These are phyloP conservation scores for Ammodramus savannarum DNA, from an alignment of 2,113 vertebrate genomes.

Conservation along the genomic window DNA sequence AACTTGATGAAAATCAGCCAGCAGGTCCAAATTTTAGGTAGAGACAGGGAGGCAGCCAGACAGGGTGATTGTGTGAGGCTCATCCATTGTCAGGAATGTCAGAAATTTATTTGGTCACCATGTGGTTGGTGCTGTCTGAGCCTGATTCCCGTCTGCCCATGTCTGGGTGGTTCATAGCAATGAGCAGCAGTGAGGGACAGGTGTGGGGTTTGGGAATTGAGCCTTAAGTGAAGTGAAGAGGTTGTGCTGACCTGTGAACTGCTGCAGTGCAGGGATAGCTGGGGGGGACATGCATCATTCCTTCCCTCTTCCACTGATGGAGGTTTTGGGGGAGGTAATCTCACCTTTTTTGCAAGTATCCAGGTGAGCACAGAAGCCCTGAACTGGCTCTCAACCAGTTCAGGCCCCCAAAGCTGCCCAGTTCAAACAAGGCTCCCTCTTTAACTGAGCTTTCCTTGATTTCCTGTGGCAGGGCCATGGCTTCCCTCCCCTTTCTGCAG, in stretches of 20 bases:
- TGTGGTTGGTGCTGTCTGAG: background rate
- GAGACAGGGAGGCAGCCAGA: background rate
- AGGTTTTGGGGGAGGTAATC: background rate
- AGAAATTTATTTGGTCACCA: background rate
- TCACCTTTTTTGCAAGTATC: background rate
- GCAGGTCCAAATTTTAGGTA: background rate
- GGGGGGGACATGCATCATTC: fast-evolving
- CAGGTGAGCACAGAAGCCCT: background rate
- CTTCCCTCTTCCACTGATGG: background rate
- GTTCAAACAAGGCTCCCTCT: background rate
- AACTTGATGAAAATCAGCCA: background rate
- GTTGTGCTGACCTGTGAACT: background rate
- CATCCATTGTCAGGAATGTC: background rate
- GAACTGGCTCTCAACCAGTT: background rate
- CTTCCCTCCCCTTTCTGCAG: background rate
- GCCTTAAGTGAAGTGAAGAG: background rate
- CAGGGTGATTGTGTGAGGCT: fast-evolving
- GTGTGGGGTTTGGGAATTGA: fast-evolving
- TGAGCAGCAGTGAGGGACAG: background rate
- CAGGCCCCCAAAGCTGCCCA: background rate
- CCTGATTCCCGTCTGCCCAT: background rate
- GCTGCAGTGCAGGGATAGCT: background rate
- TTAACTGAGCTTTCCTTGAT: background rate
- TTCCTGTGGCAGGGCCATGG: background rate
- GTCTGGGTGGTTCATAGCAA: fast-evolving